Conservation (phyloP, 1,140 invertebrate genomes). For the Drusus annulatus region DNA sequence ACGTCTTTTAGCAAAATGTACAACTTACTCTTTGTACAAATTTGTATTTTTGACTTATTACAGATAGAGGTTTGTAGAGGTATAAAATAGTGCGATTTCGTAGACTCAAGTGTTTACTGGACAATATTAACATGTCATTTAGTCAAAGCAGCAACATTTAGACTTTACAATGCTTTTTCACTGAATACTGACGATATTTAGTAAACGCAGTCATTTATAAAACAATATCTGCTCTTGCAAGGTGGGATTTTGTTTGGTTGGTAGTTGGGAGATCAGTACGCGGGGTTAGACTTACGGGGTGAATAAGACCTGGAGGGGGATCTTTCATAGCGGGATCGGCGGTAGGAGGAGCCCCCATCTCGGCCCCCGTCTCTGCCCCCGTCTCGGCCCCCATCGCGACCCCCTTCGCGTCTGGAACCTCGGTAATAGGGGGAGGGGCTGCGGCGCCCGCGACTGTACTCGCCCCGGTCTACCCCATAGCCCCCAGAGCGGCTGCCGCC, state of each 20-base stretch:
- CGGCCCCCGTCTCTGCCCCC: slow-evolving; percentile 70
- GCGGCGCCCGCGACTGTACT: slow-evolving; percentile 61
- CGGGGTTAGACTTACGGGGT: slow-evolving; percentile 76
- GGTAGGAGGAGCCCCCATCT: slow-evolving; percentile 62
- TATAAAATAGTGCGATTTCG: no score
- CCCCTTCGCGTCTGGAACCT: slow-evolving; percentile 60
- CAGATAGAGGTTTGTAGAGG: no score
- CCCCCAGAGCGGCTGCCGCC: slow-evolving; percentile 64
- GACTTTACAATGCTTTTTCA: no score
- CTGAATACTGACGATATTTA: no score
- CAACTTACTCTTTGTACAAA: no score
- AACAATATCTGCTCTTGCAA: neutral
- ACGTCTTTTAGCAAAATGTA: no score
- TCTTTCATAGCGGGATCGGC: slow-evolving; percentile 77
- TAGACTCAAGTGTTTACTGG: no score
- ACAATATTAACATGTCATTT: no score
- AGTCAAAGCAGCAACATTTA: no score
- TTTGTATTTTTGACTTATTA: no score
- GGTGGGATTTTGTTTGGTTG: neutral
- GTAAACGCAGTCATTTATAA: neutral
- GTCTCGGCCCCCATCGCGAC: slow-evolving; percentile 60
- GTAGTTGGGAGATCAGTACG: neutral
- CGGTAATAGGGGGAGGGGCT: slow-evolving; percentile 58
- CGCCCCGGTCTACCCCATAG: slow-evolving; percentile 63
- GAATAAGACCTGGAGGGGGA: slow-evolving; percentile 88